phyloP scores from a whole-genome alignment of 1,140 invertebrate genomes.

The Pteromalus puparum region DNA sequence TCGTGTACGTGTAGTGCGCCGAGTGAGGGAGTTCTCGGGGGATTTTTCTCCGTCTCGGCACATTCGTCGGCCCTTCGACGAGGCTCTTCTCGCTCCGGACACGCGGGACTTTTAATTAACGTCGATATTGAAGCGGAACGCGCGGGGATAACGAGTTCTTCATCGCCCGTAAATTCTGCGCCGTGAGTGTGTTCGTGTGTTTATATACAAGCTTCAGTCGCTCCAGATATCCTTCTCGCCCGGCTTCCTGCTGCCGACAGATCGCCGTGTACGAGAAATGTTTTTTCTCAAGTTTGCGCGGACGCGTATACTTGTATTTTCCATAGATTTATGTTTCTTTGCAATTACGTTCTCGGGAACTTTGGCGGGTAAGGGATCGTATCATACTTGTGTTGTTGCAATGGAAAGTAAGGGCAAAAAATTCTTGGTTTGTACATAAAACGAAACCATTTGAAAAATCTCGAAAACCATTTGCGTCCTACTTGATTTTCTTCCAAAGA shows the following conservation, averaged over 20 bases:
- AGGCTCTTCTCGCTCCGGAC: conserved; percentile 12
- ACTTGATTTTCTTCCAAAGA: too few relatives aligned
- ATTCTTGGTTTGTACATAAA: too few relatives aligned
- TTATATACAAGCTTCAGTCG: neutral
- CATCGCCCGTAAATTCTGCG: conserved; percentile 46
- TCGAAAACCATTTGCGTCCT: too few relatives aligned
- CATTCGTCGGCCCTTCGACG: neutral
- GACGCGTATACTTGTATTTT: neutral
- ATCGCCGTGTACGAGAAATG: too few relatives aligned
- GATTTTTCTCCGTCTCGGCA: neutral
- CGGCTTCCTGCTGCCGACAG: conserved; percentile 8
- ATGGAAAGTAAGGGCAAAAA: too few relatives aligned
- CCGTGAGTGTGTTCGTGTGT: neutral
- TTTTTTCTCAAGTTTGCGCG: too few relatives aligned
- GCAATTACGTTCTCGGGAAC: neutral
- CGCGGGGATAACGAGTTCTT: conserved; percentile 49
- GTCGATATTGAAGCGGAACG: conserved; percentile 42
- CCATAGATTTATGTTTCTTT: too few relatives aligned
- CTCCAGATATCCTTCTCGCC: conserved; percentile 2
- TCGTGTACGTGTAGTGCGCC: too few relatives aligned
- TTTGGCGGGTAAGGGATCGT: too few relatives aligned
- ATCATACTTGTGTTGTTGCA: too few relatives aligned
- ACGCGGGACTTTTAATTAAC: conserved; percentile 50
- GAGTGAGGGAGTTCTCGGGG: too few relatives aligned
- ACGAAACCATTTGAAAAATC: too few relatives aligned